A percentile compares a stretch with the other conserved stretches of the same genome.
Evolutionary conservation across 1,140 invertebrate species (phyloP).

Genomic region (Cyrtorhinus lividipennis): DNA sequence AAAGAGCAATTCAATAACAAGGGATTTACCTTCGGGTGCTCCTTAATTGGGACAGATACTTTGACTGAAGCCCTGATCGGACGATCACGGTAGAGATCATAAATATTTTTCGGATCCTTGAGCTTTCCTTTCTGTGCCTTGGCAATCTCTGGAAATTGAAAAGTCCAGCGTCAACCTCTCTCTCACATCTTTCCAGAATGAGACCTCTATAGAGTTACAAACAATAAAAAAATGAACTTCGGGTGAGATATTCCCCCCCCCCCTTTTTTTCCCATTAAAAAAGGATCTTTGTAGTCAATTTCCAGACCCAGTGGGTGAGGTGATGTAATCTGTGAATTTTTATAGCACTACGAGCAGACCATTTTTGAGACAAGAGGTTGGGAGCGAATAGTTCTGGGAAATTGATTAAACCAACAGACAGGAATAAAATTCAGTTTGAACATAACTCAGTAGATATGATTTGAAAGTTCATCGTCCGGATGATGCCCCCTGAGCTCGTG

Average conservation of each 20-base stretch:
- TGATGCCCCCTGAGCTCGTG: too few species aligned
- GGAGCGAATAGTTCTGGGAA: too few species aligned
- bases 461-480: too few species aligned
- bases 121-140: slow-evolving; percentile 41
- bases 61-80: slow-evolving; percentile 64
- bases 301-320: not conserved
- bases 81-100: slow-evolving; percentile 72
- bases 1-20: not conserved
- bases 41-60: slow-evolving; percentile 64
- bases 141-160: slow-evolving; percentile 40
- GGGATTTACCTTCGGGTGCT: slow-evolving; percentile 63
- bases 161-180: too few species aligned
- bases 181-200: not conserved
- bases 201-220: not conserved
- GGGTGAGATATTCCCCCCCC: not conserved
- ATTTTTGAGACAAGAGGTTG: too few species aligned
- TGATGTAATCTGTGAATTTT: not conserved
- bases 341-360: too few species aligned
- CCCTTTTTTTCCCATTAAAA: not conserved
- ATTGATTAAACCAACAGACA: too few species aligned
- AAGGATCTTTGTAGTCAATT: not conserved
- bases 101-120: slow-evolving; percentile 47
- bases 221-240: not conserved
- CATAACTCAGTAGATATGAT: too few species aligned
- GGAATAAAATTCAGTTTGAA: too few species aligned